Conservation (phyloP, 2,888 invertebrate genomes). For the Leucophenga montana region DNA sequence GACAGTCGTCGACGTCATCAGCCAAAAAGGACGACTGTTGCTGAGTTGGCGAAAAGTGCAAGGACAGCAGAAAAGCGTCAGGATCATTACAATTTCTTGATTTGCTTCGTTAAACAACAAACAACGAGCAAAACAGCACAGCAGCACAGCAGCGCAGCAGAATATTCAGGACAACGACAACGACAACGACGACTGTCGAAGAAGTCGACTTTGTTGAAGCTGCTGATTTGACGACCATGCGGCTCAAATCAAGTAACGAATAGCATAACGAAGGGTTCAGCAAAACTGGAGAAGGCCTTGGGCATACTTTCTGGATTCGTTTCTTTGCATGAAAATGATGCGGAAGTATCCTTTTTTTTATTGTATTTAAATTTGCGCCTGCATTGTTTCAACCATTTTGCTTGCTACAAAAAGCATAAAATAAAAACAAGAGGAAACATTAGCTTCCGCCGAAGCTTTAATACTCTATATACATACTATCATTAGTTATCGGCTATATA, state of each 20-base stretch:
- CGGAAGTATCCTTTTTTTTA: constrained; percentile 11
- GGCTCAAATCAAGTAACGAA: constrained; percentile 37
- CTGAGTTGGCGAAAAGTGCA: constrained; percentile 53
- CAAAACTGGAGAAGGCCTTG: not conserved
- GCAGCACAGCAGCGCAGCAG: not conserved
- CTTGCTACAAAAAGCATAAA: constrained; percentile 24
- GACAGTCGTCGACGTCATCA: not conserved
- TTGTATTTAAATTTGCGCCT: constrained; percentile 24
- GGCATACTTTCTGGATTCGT: not conserved
- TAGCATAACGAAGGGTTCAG: constrained; percentile 39
- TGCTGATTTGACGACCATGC: not conserved
- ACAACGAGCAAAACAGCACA: constrained; percentile 47
- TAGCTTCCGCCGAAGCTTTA: too few relatives aligned
- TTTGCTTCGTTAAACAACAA: constrained; percentile 69
- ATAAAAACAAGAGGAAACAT: not conserved
- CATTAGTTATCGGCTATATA: too few relatives aligned
- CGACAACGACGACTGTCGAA: constrained; percentile 26
- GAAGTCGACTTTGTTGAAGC: too few relatives aligned
- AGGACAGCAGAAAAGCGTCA: constrained; percentile 55
- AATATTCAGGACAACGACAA: constrained; percentile 17
- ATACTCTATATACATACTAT: too few relatives aligned
- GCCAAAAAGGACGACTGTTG: not conserved
- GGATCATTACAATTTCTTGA: constrained; percentile 65
- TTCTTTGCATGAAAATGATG: constrained; percentile 5
- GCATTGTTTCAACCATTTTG: constrained; percentile 1